Base-by-base conservation (phyloP, 2,113 vertebrate species). In the Erinaceus europaeus region DNA sequence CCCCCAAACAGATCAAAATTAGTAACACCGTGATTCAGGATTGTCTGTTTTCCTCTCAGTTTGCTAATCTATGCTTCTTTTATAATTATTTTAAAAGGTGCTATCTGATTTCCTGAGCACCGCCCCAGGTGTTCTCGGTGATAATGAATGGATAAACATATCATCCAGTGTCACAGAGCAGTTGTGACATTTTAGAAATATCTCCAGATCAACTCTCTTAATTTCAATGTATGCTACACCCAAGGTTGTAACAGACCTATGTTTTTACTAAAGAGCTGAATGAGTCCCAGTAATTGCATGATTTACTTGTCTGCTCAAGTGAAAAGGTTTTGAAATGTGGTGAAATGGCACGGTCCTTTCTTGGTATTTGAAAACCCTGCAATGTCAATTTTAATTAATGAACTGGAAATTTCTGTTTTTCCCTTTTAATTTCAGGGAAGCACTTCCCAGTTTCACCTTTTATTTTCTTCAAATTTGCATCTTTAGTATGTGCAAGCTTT, bases 81-180 rank as follows among this genome's bases (percentile, higher is more conserved):
- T 85, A 87, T 88, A 94, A 90, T 92, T 93, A 93, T 95, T 96
- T 96, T 95, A 89, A 95, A 96, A 95, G 91, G 88, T 38, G 74
- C 44, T 72, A 71, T 65, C 38, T 86, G 96, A 96, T 96, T 95
- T 96, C 92, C 96, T 96, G 91, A 97, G 91, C 78, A 94, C 93
- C 96, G 94, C 96, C 96, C 96, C 97, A 98, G 97, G 96, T 98
- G 97, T 97, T 98, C 93, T 94, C 80, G 34, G 92, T 93, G 96
- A 98, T 98, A 98, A 98, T 97, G 97, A 97, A 98, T 95, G 96
- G 96, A 98, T 97, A 97, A 97, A 97, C 96, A 97, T 96, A 97
- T 98, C 96, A 97, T 91, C 95, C 93, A 95, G 93, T 96, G 96
- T 94, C 95, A 96, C 93, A 93, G 96, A 97, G 94, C 95, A 92